These are phyloP conservation scores for Galerucella pusilla DNA, from an alignment of 2,888 invertebrate genomes.

Conservation along the genomic window DNA sequence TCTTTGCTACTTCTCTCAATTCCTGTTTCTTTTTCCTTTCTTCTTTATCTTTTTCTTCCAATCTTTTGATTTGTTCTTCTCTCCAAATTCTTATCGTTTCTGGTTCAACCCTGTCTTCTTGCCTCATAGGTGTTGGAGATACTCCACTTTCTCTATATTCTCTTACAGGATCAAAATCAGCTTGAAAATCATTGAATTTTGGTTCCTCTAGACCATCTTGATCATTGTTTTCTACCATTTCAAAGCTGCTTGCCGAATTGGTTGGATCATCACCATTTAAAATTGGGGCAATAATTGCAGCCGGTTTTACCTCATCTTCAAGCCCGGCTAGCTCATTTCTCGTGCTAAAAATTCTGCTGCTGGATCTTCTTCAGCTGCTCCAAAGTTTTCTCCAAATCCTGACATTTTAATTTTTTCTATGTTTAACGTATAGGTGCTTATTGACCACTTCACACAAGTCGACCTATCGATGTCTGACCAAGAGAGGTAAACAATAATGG, in stretches of 20 bases:
- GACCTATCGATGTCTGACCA: no score
- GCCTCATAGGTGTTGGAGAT: constrained; percentile 61
- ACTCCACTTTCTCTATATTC: constrained; percentile 51
- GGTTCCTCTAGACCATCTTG: constrained; percentile 59
- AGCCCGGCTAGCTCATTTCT: constrained; percentile 93
- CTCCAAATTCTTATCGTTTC: constrained; percentile 97
- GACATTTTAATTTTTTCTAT: constrained; percentile 70
- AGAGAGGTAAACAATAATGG: no score
- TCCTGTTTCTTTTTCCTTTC: constrained; percentile 92
- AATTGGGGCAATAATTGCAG: constrained; percentile 57
- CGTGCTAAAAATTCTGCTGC: constrained; percentile 97
- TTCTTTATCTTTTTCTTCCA: constrained; percentile 91
- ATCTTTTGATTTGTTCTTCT: constrained; percentile 89
- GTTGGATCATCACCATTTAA: constrained; percentile 63
- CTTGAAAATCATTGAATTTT: constrained; percentile 49
- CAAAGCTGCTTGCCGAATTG: constrained; percentile 74
- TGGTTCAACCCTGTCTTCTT: constrained; percentile 80
- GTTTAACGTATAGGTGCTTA: background rate
- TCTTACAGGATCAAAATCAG: constrained; percentile 32
- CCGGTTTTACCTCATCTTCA: constrained; percentile 79
- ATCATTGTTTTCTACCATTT: constrained; percentile 74
- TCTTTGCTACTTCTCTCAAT: constrained; percentile 88
- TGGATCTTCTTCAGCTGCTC: constrained; percentile 88
- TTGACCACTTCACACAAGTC: background rate
- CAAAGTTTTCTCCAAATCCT: constrained; percentile 84